Evolutionary conservation across 2,113 vertebrate genomes (phyloP).

Genomic region (Atlantisia rogersi): DNA sequence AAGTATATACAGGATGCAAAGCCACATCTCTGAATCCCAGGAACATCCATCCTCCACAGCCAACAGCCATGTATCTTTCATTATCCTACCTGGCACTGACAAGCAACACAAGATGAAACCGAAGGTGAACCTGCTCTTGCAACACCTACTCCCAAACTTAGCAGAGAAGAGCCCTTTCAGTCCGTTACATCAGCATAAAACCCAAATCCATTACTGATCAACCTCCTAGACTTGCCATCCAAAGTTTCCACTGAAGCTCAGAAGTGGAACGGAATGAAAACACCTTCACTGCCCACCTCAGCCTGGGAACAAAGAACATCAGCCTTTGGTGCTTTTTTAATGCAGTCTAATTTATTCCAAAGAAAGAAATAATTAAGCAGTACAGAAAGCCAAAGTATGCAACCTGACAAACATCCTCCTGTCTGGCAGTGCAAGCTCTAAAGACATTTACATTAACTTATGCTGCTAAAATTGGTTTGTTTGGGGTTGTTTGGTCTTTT

Average conservation of each 20-base stretch:
- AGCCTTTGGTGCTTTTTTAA: not conserved
- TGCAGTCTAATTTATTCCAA: conserved; percentile 15
- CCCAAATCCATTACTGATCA: not conserved
- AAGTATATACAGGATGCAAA: not conserved
- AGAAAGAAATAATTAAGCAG: conserved; percentile 6
- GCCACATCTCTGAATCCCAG: not conserved
- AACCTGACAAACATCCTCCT: conserved; percentile 30
- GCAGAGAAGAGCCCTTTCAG: not conserved
- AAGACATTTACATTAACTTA: not conserved
- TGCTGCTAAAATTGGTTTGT: not conserved
- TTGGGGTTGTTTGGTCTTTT: not conserved
- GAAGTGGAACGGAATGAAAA: not conserved
- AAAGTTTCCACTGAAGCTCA: not conserved
- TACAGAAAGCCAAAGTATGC: not conserved
- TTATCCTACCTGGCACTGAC: not conserved
- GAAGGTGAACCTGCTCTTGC: not conserved
- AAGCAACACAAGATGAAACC: not conserved
- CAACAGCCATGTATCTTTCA: not conserved
- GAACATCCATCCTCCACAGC: not conserved
- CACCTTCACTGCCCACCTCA: not conserved
- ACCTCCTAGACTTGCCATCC: not conserved
- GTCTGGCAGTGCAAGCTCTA: not conserved
- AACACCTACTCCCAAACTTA: not conserved
- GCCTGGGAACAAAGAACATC: conserved; percentile 22
- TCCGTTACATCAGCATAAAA: not conserved